Evolutionary conservation across 2,113 vertebrate genomes (phyloP), one percentile per base, ranked within the genome.

Genomic region (Nothocercus julius): DNA sequence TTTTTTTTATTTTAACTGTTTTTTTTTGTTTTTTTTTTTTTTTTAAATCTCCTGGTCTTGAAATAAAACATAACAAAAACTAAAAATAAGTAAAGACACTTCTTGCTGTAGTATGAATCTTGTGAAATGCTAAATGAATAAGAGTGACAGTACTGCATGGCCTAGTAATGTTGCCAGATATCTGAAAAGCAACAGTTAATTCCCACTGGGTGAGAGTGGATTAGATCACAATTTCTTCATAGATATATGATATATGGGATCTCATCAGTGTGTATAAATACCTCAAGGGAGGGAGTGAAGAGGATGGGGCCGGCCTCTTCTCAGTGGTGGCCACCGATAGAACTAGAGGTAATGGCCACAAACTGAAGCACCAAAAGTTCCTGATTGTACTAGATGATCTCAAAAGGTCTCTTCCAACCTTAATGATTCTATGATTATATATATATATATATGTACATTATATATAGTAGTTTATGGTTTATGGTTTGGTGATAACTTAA

Each of bases 131-230:
- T 32, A 67, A 10, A 15, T 53, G 69, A 79, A 64, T 5, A 64
- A 22, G 5, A 0, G 0, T 20, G 11, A 40, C 42, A 32, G 25
- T 4, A 42, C 59, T 19, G 2, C 16, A 56, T 34, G 17, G 1
- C 9, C 68, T 8, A 36, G 10, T 16, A 47, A 85, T 1, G 1
- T 32, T 58, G 27, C 64, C 51, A 82, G 25, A 27, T 42, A 66
- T 27, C 30, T 59, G 54, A 70, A 91, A 89, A 67, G 4, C 7
- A 92, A 9, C 20, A 28, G 8, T 38, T 44, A 6, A 13, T 82
- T 91, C 32, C 14, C 17, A 18, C 5, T 42, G 32, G 13, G 32
- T 9, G 15, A 13, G 38, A 62, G 32, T 14, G 25, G 81, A 67
- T 49, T 85, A 89, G 11, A 77, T 59, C 12, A 51, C 1, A 20